Base-by-base conservation (phyloP, 2,888 invertebrate species). In the Thysanoteuthis rhombus region DNA sequence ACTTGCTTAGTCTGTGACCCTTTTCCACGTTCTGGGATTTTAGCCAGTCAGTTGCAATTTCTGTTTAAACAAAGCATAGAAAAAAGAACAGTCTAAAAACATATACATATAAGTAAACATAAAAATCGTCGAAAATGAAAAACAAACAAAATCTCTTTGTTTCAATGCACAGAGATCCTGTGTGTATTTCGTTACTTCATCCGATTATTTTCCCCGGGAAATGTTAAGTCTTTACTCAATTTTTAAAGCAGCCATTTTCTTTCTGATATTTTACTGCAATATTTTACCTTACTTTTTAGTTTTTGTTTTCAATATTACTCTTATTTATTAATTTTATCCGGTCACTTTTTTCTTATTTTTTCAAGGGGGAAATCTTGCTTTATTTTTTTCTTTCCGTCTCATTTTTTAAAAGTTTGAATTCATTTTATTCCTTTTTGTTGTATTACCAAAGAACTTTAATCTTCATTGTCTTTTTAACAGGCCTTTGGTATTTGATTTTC, bases 1-100 rank as follows among this genome's bases (percentile, higher is more conserved):
- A 75, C 75, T 75, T 75, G n/a, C 75, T n/a, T 75, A 75, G 75
- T 75, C 75, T 75, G 75, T 75, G 75, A 75, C 75, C 75, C 75
- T 75, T 75, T 75, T 75, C 75, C n/a, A 75, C 75, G 75, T 75
- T 75, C 75, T 75, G 75, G 75, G 75, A 75, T 75, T 75, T 75
- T n/a, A n/a, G 75, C 75, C 75, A 75, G 75, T 75, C 75, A 75
- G 75, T 75, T 75, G 75, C 75, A 75, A 75, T 75, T 75, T 75
- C 75, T 75, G 75, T 75, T 75, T 75, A n/a, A 75, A 75, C 75
- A 75, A 75, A 75, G 75, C 75, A 36, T n/a, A 75, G 16, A 75
- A 75, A 75, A 58, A 58, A 25, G 19, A 75, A 16, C 12, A n/a
- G 16, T 8, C 1, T n/a, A 75, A 75, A 75, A 75, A 75, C 22